Evolutionary conservation across 2,113 vertebrate species (phyloP), one percentile per base, ranked within the genome.

Genomic region (Saimiri boliviensis): DNA sequence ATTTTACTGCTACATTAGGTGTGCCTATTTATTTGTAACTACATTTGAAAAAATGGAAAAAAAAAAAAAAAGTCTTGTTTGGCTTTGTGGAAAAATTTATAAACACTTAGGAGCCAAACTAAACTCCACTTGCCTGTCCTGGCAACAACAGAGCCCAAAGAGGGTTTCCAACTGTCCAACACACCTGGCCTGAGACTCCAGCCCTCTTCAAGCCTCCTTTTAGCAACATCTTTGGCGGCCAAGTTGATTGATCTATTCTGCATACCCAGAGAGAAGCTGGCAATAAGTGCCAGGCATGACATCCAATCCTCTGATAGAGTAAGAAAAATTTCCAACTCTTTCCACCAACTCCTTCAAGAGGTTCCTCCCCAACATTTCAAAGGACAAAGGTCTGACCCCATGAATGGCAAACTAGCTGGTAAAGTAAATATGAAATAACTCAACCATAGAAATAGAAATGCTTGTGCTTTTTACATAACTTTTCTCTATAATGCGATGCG

Each of bases 81-180:
- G 83, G 79, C 86, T 96, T 89, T 73, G 14, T 21, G 86, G 56
- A 76, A 42, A 96, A 92, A 94, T 74, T 91, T 66, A 89, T 84
- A 95, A 93, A 88, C 23, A 56, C 35, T 40, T 20, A 49, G 54
- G 63, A 95, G 49, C 32, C 77, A 94, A 95, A 79, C 45, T 96
- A 96, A 93, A 93, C 85, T 66, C n/a, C 37, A 66, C 13, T 42
- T 32, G 58, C n/a, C 70, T 35, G 45, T 32, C 21, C 49, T 12
- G 83, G 47, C 21, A 77, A 86, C 40, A 63, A 79, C 1, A 81
- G 54, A 74, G 40, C 40, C 63, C 32, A 90, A 30, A 58, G 49
- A 83, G 54, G 54, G 21, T 82, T 93, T 71, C 92, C 30, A 76
- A 30, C 1, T 58, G 17, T 47, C 80, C 77, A 35, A 45, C 49